phyloP scores from a whole-genome alignment of 2,113 vertebrate species.

The Phoxinus phoxinus region DNA sequence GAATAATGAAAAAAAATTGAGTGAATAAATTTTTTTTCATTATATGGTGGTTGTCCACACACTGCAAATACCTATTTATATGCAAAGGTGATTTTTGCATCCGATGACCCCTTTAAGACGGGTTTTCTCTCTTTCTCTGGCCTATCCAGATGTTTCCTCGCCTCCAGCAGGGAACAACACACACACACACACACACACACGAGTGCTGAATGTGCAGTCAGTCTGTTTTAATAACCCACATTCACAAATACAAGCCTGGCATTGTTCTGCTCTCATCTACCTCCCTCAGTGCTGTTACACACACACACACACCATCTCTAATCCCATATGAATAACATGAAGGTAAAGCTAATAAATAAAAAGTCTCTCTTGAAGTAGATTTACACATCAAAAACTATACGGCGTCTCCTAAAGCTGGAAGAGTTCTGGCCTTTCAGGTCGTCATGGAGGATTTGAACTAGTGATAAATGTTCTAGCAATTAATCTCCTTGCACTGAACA shows the following conservation, averaged over 20 bases:
- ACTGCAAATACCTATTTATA: too few species aligned
- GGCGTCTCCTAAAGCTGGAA: too few species aligned
- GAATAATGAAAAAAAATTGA: too few species aligned
- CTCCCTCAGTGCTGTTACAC: neutral
- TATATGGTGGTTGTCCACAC: too few species aligned
- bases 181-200: too few species aligned
- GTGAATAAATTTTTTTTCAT: too few species aligned
- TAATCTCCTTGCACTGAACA: neutral
- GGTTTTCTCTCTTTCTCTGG: neutral
- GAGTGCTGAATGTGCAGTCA: slow-evolving; percentile 23
- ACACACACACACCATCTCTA: slow-evolving; percentile 15
- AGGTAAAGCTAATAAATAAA: neutral
- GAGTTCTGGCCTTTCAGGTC: neutral
- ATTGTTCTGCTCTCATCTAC: slow-evolving; percentile 58
- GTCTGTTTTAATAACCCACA: slow-evolving; percentile 49
- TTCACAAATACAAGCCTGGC: slow-evolving; percentile 46
- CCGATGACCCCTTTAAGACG: neutral
- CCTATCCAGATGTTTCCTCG: neutral
- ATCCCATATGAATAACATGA: neutral
- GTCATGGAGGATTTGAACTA: neutral
- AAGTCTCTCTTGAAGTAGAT: neutral
- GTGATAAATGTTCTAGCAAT: neutral
- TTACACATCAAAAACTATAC: neutral
- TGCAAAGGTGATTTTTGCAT: too few species aligned
- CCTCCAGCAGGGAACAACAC: neutral